phyloP scores from a whole-genome alignment of 2,113 vertebrate species.

The Gambusia affinis region DNA sequence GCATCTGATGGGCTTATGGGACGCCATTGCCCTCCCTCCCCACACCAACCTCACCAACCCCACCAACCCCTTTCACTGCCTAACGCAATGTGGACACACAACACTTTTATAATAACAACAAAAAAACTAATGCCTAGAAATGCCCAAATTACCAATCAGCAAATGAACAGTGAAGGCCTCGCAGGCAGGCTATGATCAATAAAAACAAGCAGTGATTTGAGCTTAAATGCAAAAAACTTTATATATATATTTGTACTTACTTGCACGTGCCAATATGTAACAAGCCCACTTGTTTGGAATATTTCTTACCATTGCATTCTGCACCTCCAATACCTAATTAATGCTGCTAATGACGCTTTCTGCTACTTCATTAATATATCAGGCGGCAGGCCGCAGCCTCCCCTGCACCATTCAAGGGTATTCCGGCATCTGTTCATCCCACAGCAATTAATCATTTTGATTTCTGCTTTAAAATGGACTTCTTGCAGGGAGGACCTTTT shows the following conservation, averaged over 20 bases:
- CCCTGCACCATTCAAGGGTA: conserved; percentile 87
- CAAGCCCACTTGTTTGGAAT: not conserved
- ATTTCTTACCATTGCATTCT: not conserved
- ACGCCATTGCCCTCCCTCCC: not conserved
- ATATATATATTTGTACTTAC: not conserved
- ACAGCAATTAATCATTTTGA: conserved; percentile 99
- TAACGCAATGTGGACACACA: conserved; percentile 28
- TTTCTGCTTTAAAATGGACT: conserved; percentile 96
- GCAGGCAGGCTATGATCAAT: not conserved
- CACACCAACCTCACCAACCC: not conserved
- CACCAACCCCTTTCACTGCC: conserved; percentile 36
- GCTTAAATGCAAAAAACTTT: not conserved
- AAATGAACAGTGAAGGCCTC: not conserved
- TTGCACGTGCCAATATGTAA: not conserved
- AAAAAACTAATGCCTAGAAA: too few relatives aligned
- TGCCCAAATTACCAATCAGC: too few relatives aligned
- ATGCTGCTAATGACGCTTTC: conserved; percentile 89
- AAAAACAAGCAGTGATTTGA: not conserved
- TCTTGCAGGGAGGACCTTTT: conserved; percentile 90
- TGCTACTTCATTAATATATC: conserved; percentile 90
- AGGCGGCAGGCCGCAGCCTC: conserved; percentile 82
- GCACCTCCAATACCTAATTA: conserved; percentile 86
- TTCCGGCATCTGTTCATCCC: conserved; percentile 96
- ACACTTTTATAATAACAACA: too few relatives aligned
- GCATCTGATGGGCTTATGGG: conserved; percentile 87